A percentile compares a stretch with the other conserved stretches of the same genome.
Conservation (phyloP, 2,888 invertebrate species). For the Trachelus tabidus region DNA sequence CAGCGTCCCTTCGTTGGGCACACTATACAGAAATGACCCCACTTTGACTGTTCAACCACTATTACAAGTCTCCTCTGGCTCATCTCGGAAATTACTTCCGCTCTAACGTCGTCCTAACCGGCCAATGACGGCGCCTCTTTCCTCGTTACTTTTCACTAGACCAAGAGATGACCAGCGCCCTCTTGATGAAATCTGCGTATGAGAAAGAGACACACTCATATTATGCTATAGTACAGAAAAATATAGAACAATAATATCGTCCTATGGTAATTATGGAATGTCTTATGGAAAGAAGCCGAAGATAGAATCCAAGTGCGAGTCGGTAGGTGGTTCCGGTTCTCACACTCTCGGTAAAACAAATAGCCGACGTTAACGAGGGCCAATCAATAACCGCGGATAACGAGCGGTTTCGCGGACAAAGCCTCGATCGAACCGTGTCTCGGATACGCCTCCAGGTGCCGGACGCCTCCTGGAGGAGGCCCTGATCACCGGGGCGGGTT, state of each 20-base stretch:
- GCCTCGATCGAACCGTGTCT: conserved; percentile 42
- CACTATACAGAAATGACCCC: conserved; percentile 59
- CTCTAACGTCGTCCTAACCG: conserved; percentile 39
- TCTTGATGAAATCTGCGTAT: not conserved
- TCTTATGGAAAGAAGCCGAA: not conserved
- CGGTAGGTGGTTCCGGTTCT: conserved; percentile 50
- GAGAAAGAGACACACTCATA: not conserved
- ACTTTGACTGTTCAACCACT: conserved; percentile 66
- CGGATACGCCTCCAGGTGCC: conserved; percentile 32
- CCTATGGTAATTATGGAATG: not conserved
- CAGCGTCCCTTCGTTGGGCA: conserved; percentile 49
- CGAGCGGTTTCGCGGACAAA: conserved; percentile 48
- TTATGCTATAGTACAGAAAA: not conserved
- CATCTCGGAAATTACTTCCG: conserved; percentile 67
- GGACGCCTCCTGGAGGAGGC: conserved; percentile 27
- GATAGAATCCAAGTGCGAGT: not conserved
- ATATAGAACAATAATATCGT: not conserved
- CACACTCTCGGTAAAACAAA: conserved; percentile 49
- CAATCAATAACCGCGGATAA: conserved; percentile 62
- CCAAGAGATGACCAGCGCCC: not conserved
- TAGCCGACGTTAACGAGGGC: conserved; percentile 53
- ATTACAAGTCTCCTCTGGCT: conserved; percentile 58
- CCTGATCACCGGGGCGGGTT: conserved; percentile 33
- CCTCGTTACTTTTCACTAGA: not conserved
- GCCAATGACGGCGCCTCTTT: not conserved